Percentiles rank a stretch among this genome's conserved stretches.
phyloP scores from a whole-genome alignment of 2,797 vertebrate genomes.

The Sebastes matsubarae region DNA sequence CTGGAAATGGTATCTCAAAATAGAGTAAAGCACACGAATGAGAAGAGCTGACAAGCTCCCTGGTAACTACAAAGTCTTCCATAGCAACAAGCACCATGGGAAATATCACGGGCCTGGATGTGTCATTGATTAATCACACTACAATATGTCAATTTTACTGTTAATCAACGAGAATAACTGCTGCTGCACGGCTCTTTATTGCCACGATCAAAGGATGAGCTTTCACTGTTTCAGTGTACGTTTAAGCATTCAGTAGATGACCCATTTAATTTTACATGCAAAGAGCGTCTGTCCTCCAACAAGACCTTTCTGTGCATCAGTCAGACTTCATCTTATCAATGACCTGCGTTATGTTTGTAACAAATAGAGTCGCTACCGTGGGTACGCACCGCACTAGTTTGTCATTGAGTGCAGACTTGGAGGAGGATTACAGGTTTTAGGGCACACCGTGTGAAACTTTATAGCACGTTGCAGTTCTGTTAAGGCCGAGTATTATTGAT shows the following conservation, averaged over 20 bases:
- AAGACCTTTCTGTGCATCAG: neutral
- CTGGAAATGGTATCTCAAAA: slow-evolving; percentile 57
- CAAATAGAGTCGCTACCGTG: neutral
- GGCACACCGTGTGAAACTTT: neutral
- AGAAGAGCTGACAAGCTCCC: slow-evolving; percentile 21
- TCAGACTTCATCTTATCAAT: neutral
- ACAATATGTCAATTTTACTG: neutral
- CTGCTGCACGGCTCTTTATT: neutral
- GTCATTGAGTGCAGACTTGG: neutral
- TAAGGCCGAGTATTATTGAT: slow-evolving; percentile 5
- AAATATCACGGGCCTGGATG: slow-evolving; percentile 4
- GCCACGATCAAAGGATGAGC: neutral
- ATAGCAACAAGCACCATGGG: slow-evolving; percentile 15
- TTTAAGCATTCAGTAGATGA: neutral
- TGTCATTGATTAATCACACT: neutral
- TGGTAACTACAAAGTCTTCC: slow-evolving; percentile 16
- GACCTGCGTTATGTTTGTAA: neutral
- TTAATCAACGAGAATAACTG: neutral
- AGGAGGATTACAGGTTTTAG: neutral
- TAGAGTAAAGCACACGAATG: slow-evolving; percentile 1
- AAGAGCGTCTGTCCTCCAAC: neutral
- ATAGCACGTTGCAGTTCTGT: neutral
- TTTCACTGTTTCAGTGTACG: neutral
- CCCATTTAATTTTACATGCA: neutral
- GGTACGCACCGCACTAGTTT: neutral